Conservation (phyloP, 2,113 vertebrate genomes). For the Nannospalax galili region DNA sequence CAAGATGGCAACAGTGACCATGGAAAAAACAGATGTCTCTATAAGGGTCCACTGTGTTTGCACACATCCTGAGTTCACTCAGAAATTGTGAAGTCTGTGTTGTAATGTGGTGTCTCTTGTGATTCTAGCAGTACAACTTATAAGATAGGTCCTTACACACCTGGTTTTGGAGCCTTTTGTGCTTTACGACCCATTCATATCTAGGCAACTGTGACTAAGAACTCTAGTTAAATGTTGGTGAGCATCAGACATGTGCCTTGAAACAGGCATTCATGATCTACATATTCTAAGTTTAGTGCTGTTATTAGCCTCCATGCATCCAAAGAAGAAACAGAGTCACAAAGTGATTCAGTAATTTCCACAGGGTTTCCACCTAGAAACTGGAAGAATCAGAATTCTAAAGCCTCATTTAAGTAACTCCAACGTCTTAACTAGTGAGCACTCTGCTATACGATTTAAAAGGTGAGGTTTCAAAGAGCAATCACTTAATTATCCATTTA, state of each 20-base stretch:
- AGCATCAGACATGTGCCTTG: not conserved
- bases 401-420: not conserved
- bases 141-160: not conserved
- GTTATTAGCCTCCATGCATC: not conserved
- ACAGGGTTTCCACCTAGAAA: not conserved
- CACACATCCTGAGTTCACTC: not conserved
- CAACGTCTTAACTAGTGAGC: not conserved
- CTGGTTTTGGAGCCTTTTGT: not conserved
- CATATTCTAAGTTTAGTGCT: not conserved
- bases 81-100: not conserved
- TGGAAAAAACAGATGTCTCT: not conserved
- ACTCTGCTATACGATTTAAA: not conserved
- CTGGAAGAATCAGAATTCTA: not conserved
- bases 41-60: not conserved
- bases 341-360: not conserved
- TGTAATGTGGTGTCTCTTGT: not conserved
- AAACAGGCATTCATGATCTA: not conserved
- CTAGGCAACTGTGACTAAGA: slow-evolving; percentile 13
- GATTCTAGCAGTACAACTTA: not conserved
- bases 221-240: not conserved
- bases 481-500: not conserved
- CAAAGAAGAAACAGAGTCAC: slow-evolving; percentile 16
- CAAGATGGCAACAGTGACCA: not conserved
- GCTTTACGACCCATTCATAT: not conserved
- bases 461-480: not conserved